Evolutionary conservation across 2,888 invertebrate species (phyloP).

Genomic region (Oscheius onirici): DNA sequence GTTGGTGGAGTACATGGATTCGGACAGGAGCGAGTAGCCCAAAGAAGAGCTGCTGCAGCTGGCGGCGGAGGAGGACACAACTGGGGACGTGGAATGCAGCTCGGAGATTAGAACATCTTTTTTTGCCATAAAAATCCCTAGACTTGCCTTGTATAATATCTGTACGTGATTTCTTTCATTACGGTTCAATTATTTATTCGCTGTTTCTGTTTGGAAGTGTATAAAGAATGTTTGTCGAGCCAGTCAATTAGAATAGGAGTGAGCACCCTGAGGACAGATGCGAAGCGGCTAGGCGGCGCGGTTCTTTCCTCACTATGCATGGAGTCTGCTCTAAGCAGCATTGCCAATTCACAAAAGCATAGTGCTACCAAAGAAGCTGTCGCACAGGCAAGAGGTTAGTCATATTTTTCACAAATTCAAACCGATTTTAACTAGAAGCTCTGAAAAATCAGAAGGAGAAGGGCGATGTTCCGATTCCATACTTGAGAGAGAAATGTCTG

Average conservation of each 20-base stretch:
- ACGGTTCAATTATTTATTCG: slow-evolving; percentile 2
- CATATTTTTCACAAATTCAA: not conserved
- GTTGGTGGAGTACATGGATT: slow-evolving; percentile 35
- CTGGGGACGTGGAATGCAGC: slow-evolving; percentile 28
- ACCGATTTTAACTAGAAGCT: slow-evolving; percentile 34
- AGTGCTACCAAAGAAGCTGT: slow-evolving; percentile 55
- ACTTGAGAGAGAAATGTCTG: slow-evolving; percentile 80
- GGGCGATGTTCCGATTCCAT: slow-evolving; percentile 51
- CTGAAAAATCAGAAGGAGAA: slow-evolving; percentile 45
- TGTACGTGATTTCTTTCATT: not conserved
- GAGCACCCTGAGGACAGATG: not conserved
- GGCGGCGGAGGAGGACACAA: not conserved
- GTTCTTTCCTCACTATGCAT: slow-evolving; percentile 29
- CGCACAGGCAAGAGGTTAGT: slow-evolving; percentile 57
- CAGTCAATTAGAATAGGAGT: not conserved
- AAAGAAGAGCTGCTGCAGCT: slow-evolving; percentile 20
- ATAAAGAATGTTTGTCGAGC: too few species aligned
- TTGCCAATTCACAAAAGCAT: slow-evolving; percentile 45
- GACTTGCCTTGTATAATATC: slow-evolving; percentile 10
- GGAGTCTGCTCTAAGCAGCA: slow-evolving; percentile 48
- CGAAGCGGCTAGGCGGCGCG: slow-evolving; percentile 22
- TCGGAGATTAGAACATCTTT: slow-evolving; percentile 32
- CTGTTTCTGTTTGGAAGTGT: too few species aligned
- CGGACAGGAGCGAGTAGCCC: slow-evolving; percentile 15
- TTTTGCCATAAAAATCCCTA: not conserved